A percentile compares a stretch with the other conserved stretches of the same genome.
Evolutionary conservation across 2,797 vertebrate genomes (phyloP).

Genomic region (Margarornis squamiger): DNA sequence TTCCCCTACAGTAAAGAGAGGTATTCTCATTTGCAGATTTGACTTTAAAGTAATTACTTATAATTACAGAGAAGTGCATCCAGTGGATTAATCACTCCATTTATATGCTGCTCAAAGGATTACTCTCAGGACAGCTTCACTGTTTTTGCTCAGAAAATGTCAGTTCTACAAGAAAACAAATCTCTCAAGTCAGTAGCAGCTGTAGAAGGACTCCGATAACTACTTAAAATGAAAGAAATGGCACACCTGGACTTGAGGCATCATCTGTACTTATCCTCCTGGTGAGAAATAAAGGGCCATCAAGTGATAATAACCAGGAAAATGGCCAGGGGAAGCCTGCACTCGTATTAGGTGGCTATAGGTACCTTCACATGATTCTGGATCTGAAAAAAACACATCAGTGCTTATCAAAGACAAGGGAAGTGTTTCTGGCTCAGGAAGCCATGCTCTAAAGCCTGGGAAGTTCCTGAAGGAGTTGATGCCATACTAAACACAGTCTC

Average conservation of each 20-base stretch:
- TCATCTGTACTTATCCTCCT: background rate
- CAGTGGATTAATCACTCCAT: slow-evolving; percentile 47
- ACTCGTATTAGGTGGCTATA: background rate
- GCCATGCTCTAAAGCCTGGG: background rate
- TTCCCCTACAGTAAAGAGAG: background rate
- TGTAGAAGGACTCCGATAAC: background rate
- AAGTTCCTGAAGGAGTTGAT: background rate
- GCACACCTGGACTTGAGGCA: background rate
- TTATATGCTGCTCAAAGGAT: slow-evolving; percentile 24
- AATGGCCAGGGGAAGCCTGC: background rate
- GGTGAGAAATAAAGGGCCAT: background rate
- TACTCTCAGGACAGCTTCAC: slow-evolving; percentile 21
- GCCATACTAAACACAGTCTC: background rate
- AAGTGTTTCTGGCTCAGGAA: background rate
- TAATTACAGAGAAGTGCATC: slow-evolving; percentile 52
- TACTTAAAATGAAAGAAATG: background rate
- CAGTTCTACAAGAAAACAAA: slow-evolving; percentile 17
- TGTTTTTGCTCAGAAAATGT: slow-evolving; percentile 10
- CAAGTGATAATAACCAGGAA: background rate
- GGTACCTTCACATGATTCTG: background rate
- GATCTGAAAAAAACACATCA: background rate
- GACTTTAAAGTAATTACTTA: slow-evolving; percentile 56
- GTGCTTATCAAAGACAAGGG: background rate
- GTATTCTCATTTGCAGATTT: slow-evolving; percentile 53
- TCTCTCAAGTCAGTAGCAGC: background rate